Percentiles rank a stretch among this genome's conserved stretches.
These are phyloP conservation scores for Drosophila tsacasi DNA, from an alignment of 1,140 invertebrate genomes.

Conservation along the genomic window DNA sequence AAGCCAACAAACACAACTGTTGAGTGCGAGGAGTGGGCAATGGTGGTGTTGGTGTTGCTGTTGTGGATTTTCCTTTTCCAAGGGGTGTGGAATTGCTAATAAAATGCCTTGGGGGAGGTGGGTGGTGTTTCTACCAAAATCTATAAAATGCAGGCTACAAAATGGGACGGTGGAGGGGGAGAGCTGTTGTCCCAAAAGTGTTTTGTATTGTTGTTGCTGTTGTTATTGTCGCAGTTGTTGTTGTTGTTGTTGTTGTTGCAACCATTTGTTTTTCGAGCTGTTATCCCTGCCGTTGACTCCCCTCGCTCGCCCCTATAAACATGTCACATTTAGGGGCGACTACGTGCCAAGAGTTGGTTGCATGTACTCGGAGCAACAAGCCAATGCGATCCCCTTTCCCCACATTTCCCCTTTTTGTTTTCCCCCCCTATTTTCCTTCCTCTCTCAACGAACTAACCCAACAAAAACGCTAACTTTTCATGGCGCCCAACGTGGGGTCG, in stretches of 20 bases:
- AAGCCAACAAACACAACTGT: conserved; percentile 70
- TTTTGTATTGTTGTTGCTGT: conserved; percentile 38
- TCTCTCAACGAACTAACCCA: neutral
- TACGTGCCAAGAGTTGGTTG: conserved; percentile 78
- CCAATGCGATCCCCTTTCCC: conserved; percentile 45
- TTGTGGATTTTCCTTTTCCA: conserved; percentile 2
- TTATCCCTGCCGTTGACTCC: conserved; percentile 18
- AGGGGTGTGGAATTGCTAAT: conserved; percentile 52
- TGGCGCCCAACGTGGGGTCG: conserved; percentile 15
- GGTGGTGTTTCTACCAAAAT: conserved; percentile 32
- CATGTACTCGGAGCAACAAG: conserved; percentile 76
- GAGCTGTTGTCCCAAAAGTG: conserved; percentile 46
- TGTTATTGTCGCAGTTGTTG: conserved; percentile 9
- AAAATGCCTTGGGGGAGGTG: conserved; percentile 14
- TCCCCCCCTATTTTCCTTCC: neutral
- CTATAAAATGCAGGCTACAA: conserved; percentile 59
- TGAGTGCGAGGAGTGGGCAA: conserved; percentile 26
- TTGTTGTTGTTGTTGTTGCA: conserved; percentile 21
- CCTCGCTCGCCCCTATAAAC: conserved; percentile 53
- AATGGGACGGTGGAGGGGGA: neutral
- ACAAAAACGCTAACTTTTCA: conserved; percentile 29
- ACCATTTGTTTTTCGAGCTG: conserved; percentile 51
- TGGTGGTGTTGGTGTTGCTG: neutral
- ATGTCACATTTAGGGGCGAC: conserved; percentile 72
- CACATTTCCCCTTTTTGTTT: neutral